Evolutionary conservation across 2,113 vertebrate species (phyloP).

Genomic region (Riparia riparia): DNA sequence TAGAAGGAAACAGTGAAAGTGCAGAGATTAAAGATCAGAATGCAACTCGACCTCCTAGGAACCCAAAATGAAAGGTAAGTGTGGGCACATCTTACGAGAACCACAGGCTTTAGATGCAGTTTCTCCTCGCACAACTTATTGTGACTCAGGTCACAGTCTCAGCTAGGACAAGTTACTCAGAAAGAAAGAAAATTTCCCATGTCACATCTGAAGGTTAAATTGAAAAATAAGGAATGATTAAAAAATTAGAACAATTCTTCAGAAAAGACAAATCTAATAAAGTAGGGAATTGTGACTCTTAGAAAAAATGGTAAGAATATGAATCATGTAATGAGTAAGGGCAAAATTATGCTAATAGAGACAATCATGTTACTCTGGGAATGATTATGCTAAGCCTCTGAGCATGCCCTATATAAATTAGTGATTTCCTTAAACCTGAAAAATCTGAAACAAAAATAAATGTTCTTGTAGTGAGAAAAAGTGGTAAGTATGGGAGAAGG

Average conservation of each 20-base stretch:
- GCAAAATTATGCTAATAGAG: constrained; percentile 53
- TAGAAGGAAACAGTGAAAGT: constrained; percentile 21
- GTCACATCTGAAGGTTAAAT: not conserved
- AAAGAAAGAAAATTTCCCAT: not conserved
- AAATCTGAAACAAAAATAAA: constrained; percentile 13
- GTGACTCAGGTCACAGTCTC: not conserved
- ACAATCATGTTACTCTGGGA: constrained; percentile 23
- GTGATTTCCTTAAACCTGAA: constrained; percentile 18
- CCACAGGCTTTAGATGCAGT: not conserved
- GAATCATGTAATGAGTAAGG: constrained; percentile 21
- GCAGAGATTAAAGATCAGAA: not conserved
- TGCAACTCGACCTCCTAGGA: constrained; percentile 8
- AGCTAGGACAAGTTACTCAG: not conserved
- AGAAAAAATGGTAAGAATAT: not conserved
- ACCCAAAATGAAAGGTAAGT: not conserved
- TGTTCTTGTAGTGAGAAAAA: not conserved
- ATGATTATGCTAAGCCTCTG: constrained; percentile 37
- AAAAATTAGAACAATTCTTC: constrained; percentile 22
- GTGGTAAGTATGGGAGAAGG: not conserved
- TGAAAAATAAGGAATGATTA: constrained; percentile 1
- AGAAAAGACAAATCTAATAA: constrained; percentile 48
- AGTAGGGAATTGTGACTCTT: constrained; percentile 26
- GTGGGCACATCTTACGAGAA: not conserved
- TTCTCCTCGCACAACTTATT: not conserved
- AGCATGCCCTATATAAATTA: constrained; percentile 33